These are phyloP conservation scores for Rotaria macrura DNA, from an alignment of 2,888 invertebrate species.

Conservation along the genomic window DNA sequence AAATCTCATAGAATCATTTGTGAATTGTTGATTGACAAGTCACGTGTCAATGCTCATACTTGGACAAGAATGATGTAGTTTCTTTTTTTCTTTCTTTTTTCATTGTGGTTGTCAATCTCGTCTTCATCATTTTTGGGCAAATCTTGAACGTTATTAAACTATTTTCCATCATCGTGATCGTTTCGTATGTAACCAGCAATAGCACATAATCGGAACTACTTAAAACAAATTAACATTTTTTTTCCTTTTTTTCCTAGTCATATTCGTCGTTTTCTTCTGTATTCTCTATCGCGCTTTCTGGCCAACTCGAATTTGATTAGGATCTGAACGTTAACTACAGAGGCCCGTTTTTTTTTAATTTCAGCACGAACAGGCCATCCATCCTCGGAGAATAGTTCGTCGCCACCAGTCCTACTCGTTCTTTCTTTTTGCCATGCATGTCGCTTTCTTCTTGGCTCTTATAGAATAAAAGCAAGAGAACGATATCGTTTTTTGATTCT, in stretches of 20 bases:
- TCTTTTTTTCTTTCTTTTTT: too few species aligned
- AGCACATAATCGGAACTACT: slow-evolving; percentile 7
- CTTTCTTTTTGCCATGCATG: not conserved
- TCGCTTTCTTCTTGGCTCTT: not conserved
- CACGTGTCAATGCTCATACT: not conserved
- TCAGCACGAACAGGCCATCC: slow-evolving; percentile 1
- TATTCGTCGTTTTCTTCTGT: not conserved
- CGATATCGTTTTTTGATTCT: not conserved
- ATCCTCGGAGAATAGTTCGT: not conserved
- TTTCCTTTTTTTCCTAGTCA: not conserved
- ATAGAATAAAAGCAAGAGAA: not conserved
- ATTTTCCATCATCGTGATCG: not conserved
- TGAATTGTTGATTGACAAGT: not conserved
- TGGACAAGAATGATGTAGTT: not conserved
- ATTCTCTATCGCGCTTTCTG: not conserved
- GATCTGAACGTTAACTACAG: not conserved
- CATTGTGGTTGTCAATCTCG: not conserved
- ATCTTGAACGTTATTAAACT: not conserved
- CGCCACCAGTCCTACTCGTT: not conserved
- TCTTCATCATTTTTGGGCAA: not conserved
- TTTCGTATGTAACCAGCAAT: not conserved
- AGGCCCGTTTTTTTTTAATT: not conserved
- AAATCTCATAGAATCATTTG: not conserved
- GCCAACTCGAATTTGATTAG: slow-evolving; percentile 8
- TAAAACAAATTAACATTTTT: slow-evolving; percentile 12